phyloP scores from a whole-genome alignment of 2,888 invertebrate genomes.

The Drosophila buzzatii region DNA sequence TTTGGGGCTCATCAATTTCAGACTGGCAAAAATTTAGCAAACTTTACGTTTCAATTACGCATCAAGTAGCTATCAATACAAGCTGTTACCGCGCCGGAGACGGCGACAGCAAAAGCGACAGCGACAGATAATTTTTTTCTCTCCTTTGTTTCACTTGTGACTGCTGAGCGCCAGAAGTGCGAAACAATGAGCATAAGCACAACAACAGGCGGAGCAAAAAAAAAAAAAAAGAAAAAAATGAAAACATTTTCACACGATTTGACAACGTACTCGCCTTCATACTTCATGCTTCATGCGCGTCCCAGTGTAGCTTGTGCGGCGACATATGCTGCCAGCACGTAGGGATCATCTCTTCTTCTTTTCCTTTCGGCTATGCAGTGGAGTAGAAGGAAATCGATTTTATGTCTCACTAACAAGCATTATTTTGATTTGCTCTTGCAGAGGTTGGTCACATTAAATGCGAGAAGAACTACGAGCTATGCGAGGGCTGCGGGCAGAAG shows the following conservation, averaged over 20 bases:
- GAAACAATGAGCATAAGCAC: conserved; percentile 46
- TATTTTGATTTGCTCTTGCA: conserved; percentile 44
- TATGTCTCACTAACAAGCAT: conserved; percentile 29
- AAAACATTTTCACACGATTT: conserved; percentile 70
- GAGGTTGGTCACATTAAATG: conserved; percentile 89
- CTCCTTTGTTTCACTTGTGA: conserved; percentile 32
- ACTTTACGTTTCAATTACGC: conserved; percentile 82
- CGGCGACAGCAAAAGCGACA: conserved; percentile 57
- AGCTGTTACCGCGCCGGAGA: conserved; percentile 67
- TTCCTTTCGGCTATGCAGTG: neutral
- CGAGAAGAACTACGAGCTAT: conserved; percentile 94
- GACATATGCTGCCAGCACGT: conserved; percentile 62
- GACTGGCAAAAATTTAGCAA: conserved; percentile 48
- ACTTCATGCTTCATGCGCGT: neutral
- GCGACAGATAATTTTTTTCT: conserved; percentile 72
- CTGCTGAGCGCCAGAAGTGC: conserved; percentile 35
- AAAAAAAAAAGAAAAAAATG: neutral
- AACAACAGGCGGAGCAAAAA: conserved; percentile 18
- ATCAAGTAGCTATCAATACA: conserved; percentile 81
- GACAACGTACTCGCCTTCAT: conserved; percentile 44
- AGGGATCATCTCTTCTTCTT: conserved; percentile 21
- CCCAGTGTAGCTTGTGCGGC: conserved; percentile 1
- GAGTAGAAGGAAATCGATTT: conserved; percentile 35
- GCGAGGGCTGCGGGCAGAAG: conserved; percentile 97
- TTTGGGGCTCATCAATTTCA: conserved; percentile 30